These are phyloP conservation scores for Hydriomena furcata DNA, from an alignment of 2,888 invertebrate genomes.

Conservation along the genomic window DNA sequence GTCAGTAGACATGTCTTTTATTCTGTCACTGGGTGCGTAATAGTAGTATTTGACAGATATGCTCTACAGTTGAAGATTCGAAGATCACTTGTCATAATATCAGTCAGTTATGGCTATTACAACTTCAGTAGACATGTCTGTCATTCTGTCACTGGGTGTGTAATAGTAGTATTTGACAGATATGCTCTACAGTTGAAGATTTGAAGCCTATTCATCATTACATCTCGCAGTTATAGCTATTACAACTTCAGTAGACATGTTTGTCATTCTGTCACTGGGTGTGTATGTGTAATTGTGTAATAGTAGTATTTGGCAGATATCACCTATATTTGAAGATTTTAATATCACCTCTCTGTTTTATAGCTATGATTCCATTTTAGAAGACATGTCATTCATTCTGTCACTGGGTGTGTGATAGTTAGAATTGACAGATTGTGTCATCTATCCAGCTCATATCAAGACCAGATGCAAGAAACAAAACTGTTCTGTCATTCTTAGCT, in stretches of 20 bases:
- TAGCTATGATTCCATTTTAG: too few relatives aligned
- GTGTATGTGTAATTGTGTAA: too few relatives aligned
- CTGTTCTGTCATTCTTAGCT: background rate
- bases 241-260: slow-evolving; percentile 36
- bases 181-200: background rate
- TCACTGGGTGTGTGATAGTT: slow-evolving; percentile 5
- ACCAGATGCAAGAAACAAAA: background rate
- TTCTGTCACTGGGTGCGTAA: slow-evolving; percentile 35
- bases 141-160: slow-evolving; percentile 36
- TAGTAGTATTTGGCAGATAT: too few relatives aligned
- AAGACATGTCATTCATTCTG: too few relatives aligned
- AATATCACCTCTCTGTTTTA: too few relatives aligned
- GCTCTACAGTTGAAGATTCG: background rate
- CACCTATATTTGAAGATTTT: too few relatives aligned
- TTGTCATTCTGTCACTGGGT: slow-evolving; percentile 35
- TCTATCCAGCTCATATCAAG: background rate
- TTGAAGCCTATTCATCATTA: background rate
- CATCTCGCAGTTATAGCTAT: slow-evolving; percentile 9
- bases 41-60: background rate
- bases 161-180: slow-evolving; percentile 9
- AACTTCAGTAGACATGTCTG: slow-evolving; percentile 27
- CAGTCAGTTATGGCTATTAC: slow-evolving; percentile 16
- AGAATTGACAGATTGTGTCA: background rate
- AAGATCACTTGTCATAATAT: slow-evolving; percentile 2
- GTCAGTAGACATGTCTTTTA: slow-evolving; percentile 34